Conservation (phyloP, 53 echinoderm and acorn worm genomes). For the Paracentrotus lividus region DNA sequence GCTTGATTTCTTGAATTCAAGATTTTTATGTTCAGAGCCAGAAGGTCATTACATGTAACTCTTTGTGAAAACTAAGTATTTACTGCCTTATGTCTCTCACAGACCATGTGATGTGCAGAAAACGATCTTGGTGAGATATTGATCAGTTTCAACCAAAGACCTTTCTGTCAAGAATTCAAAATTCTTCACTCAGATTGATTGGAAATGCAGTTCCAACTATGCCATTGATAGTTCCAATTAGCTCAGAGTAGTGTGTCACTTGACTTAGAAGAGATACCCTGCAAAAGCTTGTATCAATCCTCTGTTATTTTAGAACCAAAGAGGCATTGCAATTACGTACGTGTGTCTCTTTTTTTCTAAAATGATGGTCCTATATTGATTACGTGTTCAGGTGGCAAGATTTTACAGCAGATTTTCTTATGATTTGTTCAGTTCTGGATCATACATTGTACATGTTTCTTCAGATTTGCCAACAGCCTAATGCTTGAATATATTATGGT, state of each 20-base stretch:
- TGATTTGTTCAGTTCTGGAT: background rate
- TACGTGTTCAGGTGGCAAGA: background rate
- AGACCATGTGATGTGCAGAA: background rate
- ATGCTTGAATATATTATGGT: slow-evolving; percentile 17
- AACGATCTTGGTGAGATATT: background rate
- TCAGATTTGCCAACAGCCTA: slow-evolving; percentile 1
- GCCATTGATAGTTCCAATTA: too few relatives aligned
- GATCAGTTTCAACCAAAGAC: background rate
- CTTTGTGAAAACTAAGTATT: too few relatives aligned
- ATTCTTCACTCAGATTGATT: too few relatives aligned
- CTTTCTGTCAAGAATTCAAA: background rate
- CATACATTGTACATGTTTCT: background rate
- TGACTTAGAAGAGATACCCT: too few relatives aligned
- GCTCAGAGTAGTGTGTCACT: too few relatives aligned
- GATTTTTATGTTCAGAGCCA: too few relatives aligned
- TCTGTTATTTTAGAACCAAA: background rate
- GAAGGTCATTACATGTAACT: too few relatives aligned
- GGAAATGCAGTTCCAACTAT: too few relatives aligned
- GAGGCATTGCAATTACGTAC: background rate
- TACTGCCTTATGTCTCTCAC: too few relatives aligned
- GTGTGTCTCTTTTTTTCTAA: background rate
- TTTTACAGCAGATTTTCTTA: background rate
- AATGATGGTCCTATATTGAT: background rate
- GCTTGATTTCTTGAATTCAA: background rate
- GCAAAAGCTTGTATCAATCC: background rate